phyloP scores from a whole-genome alignment of 1,140 invertebrate genomes.

The Drosophila kanapiae region DNA sequence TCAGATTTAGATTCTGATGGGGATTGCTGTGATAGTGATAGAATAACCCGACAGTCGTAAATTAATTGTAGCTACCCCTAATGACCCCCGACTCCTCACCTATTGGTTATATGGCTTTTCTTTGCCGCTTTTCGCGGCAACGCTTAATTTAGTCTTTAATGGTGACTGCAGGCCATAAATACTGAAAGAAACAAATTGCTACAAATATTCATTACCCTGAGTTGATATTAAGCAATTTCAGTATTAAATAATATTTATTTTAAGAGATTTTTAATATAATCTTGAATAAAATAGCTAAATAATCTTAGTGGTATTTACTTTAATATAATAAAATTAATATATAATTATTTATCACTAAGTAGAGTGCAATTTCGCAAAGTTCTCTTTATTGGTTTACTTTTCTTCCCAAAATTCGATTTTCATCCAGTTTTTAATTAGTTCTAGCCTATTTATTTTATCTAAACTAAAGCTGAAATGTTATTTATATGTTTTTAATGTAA shows the following conservation, averaged over 20 bases:
- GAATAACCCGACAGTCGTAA: conserved; percentile 42
- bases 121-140: neutral
- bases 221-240: neutral
- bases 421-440: neutral
- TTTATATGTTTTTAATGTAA: neutral
- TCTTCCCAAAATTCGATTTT: neutral
- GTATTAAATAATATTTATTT: neutral
- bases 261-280: neutral
- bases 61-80: conserved; percentile 32
- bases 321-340: no score
- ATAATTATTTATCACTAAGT: neutral
- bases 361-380: neutral
- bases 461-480: neutral
- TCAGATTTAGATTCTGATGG: conserved; percentile 18
- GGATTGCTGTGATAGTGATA: conserved; percentile 35
- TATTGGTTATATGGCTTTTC: conserved; percentile 21
- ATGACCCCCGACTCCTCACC: neutral
- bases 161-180: conserved; percentile 47
- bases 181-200: neutral
- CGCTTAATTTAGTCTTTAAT: conserved; percentile 43
- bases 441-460: neutral
- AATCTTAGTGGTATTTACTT: no score
- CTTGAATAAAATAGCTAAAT: no score
- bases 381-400: neutral
- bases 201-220: neutral